Evolutionary conservation across 2,888 invertebrate genomes (phyloP).

Genomic region (Arrhopalites spinosus): DNA sequence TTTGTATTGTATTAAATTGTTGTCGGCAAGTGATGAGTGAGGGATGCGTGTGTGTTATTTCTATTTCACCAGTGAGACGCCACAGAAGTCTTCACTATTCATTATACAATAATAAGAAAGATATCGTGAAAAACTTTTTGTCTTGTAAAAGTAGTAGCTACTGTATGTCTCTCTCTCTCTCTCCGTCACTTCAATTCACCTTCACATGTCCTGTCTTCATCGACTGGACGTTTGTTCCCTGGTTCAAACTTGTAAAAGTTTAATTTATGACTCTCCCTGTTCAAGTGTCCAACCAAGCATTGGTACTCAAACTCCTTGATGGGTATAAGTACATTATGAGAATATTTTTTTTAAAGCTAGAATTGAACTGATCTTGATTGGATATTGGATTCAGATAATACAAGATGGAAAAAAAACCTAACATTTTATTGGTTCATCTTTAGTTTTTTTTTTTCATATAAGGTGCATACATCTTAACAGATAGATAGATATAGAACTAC

Average conservation of each 20-base stretch:
- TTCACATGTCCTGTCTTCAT: conserved; percentile 22
- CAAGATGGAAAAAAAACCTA: neutral
- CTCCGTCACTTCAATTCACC: neutral
- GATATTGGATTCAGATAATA: conserved; percentile 17
- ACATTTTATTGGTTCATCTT: no score
- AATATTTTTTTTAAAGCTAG: conserved; percentile 3
- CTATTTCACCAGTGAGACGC: conserved; percentile 10
- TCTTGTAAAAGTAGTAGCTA: neutral
- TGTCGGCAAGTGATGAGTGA: conserved; percentile 20
- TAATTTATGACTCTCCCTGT: conserved; percentile 6
- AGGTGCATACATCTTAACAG: no score
- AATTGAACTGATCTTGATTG: conserved; percentile 15
- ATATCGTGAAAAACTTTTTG: neutral
- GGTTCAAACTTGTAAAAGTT: neutral
- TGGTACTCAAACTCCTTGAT: neutral
- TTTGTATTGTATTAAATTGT: conserved; percentile 32
- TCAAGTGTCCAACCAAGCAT: conserved; percentile 15
- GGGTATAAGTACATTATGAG: conserved; percentile 4
- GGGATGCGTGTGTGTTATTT: conserved; percentile 20
- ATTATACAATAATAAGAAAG: neutral
- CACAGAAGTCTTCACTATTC: conserved; percentile 23
- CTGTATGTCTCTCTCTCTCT: neutral
- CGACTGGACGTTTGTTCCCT: conserved; percentile 15
- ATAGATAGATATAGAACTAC: no score
- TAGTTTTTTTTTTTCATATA: no score